Base-by-base conservation (phyloP, 1,140 invertebrate genomes). In the Helicorthomorpha holstii region DNA sequence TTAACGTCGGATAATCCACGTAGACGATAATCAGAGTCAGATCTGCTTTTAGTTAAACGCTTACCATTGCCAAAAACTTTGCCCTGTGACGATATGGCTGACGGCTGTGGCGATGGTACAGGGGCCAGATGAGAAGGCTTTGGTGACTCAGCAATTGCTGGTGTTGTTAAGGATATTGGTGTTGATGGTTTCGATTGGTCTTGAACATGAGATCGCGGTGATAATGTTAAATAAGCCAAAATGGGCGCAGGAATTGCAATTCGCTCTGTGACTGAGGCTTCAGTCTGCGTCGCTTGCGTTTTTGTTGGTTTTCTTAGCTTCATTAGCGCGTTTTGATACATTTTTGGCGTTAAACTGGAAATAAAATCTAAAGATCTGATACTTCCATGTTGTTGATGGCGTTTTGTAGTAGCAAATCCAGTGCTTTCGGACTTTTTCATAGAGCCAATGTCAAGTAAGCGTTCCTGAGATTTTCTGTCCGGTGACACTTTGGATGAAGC, bases 241-340 rank as follows among this genome's bases (percentile, higher is more conserved):
- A 34, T 16, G 29, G 29, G 29, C 16, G 29, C 29, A 2, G 83
- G 78, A 44, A 77, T 75, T 4, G 77, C 64, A 16, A 77, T 75
- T 64, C 83, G 80, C 43, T 79, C 73, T 51, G 42, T 62, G 42
- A 59, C 61, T n/a, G 57, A 73, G 4, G 57, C 27, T 66, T 92
- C 87, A 24, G 89, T 93, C 67, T 93, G 88, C 0, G 88, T 92
- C 1, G 88, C 87, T 71, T 92, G 87, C 0, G 87, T 89, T 61
- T 87, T 84, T 85, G 90, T 91, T 1, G 80, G 25, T 16, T 50
- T 38, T 29, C 49, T 3, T 21, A 49, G 22, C 38, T 51, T 50
- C 26, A 51, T 14, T 29, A 51, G 22, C 16, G 10, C 19, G 51
- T 56, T 41, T 53, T 57, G 41, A 25, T 45, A 19, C 16, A 24